Evolutionary conservation across 1,140 invertebrate genomes (phyloP), one percentile per base, ranked within the genome.

Genomic region (Dufourea novaeangliae): DNA sequence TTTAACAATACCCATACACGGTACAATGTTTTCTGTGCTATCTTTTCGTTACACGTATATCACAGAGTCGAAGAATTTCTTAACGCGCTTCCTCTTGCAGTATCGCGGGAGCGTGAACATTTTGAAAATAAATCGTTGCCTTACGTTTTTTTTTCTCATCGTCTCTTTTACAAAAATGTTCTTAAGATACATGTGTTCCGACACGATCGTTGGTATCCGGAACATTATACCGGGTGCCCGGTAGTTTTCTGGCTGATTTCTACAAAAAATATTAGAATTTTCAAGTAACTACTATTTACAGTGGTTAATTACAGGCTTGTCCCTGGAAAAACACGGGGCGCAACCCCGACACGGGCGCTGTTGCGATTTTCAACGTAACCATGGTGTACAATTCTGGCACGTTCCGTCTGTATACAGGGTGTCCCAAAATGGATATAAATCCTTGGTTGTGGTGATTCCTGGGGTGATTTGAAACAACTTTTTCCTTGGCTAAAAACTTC

Each of bases 51-150:
- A 78, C 74, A 85, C 78, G 64, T 86, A 86, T 88, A 88, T 88
- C 87, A 88, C 87, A 88, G 87, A 88, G 78, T 80, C 87, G 64
- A 83, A 86, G 80, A 86, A 88, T 86, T 84, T 85, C 64, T 68
- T 64, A 75, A n/a, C 77, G 68, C 82, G 72, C 62, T 62, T 37
- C 17, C 70, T 41, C 61, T 68, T 69, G 61, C 50, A 57, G 39
- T 46, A 56, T 78, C 66, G 68, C 71, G 85, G 46, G 20, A n/a
- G 14, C 17, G n/a, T 68, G 67, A 84, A 82, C 56, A 50, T 79
- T 84, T 78, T 62, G 76, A 87, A 87, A 88, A 86, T 85, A 81
- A 85, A 84, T 61, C 69, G 71, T 79, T 78, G 61, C 79, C n/a
- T 70, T 59, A 61, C 50, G 59, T 39, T 63, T 82, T 56, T n/a